Conservation (phyloP, 1,140 invertebrate genomes). For the Trachymyrmex cornetzi region DNA sequence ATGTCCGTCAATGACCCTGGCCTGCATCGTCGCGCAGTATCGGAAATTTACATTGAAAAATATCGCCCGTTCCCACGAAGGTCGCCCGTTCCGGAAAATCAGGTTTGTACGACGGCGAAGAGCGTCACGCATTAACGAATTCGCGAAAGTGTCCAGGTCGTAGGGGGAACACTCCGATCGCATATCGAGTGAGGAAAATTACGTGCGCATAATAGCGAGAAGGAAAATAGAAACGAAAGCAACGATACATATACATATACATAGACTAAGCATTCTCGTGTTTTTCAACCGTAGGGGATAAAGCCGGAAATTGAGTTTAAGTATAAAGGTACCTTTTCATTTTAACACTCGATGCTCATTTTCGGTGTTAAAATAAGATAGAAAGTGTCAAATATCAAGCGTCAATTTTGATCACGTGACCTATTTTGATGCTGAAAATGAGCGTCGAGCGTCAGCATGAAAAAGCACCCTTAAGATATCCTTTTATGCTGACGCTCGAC, state of each 20-base stretch:
- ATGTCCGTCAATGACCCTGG: constrained; percentile 47
- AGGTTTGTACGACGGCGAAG: constrained; percentile 24
- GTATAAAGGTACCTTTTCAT: too few relatives aligned
- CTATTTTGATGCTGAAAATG: too few relatives aligned
- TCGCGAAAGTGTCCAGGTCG: constrained; percentile 10
- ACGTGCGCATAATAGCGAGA: background rate
- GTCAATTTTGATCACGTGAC: too few relatives aligned
- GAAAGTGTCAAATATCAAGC: too few relatives aligned
- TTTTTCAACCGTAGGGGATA: too few relatives aligned
- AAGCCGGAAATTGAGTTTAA: too few relatives aligned
- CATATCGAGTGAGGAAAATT: background rate
- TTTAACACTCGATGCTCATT: too few relatives aligned
- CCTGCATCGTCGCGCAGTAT: constrained; percentile 8
- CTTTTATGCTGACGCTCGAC: too few relatives aligned
- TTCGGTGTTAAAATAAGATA: too few relatives aligned
- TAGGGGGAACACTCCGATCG: background rate
- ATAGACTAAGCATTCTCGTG: too few relatives aligned
- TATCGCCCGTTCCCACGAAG: background rate
- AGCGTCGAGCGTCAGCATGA: too few relatives aligned
- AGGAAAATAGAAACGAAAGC: constrained; percentile 3
- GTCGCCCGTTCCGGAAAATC: constrained; percentile 53
- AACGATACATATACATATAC: background rate
- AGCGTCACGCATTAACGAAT: constrained; percentile 10
- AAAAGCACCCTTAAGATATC: too few relatives aligned
- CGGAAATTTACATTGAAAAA: constrained; percentile 64